A percentile compares a stretch with the other conserved stretches of the same genome.
Evolutionary conservation across 2,888 invertebrate species (phyloP).

Genomic region (Eupeodes luniger): DNA sequence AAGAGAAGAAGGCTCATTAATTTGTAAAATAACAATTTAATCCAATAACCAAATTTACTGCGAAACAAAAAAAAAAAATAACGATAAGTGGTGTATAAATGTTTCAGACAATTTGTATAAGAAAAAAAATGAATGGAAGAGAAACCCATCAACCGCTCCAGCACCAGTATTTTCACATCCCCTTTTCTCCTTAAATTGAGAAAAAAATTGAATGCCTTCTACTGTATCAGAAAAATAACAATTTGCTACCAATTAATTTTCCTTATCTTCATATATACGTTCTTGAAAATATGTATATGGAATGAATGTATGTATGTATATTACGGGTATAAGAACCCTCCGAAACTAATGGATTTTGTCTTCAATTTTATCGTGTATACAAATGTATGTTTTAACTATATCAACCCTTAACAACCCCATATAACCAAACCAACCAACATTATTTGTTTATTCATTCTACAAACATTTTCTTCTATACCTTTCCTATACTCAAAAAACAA

Average conservation of each 20-base stretch:
- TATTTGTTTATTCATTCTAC: constrained; percentile 6
- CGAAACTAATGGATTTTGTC: constrained; percentile 20
- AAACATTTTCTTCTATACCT: background rate
- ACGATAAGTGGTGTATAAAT: constrained; percentile 9
- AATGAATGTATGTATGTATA: too few relatives aligned
- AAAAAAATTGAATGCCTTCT: constrained; percentile 24
- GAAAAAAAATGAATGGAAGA: background rate
- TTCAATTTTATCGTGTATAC: constrained; percentile 2
- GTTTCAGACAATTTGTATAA: background rate
- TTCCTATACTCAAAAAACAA: background rate
- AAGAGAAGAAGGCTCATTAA: background rate
- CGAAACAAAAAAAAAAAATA: background rate
- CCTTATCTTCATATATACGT: constrained; percentile 7
- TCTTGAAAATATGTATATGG: too few relatives aligned
- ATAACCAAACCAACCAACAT: background rate
- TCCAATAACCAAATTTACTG: background rate
- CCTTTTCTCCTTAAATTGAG: background rate
- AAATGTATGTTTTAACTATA: background rate
- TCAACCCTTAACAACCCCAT: background rate
- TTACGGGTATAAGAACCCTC: background rate
- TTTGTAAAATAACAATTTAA: background rate
- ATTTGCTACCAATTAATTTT: constrained; percentile 39
- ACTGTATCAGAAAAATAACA: constrained; percentile 16
- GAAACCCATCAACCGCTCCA: background rate
- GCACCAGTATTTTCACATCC: too few relatives aligned